Base-by-base conservation (phyloP, 2,113 vertebrate species). In the Erinaceus europaeus region DNA sequence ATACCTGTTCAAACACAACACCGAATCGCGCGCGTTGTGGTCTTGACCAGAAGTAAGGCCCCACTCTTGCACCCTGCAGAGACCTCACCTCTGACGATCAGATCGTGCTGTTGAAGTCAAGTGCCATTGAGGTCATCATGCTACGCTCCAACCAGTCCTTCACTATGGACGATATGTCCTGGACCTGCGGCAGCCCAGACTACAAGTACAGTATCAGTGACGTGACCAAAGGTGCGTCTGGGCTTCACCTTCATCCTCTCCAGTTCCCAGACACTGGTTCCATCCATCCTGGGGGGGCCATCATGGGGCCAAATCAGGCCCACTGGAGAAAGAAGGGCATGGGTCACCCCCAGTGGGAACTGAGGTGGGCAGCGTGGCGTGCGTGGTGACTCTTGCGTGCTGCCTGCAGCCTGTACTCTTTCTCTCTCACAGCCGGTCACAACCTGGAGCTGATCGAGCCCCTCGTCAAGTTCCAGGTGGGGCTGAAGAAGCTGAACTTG, bases 101-200 rank as follows among this genome's bases (percentile, higher is more conserved):
- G 98, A 99, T 99, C 0, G 98, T 98, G n/a, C 96, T 99, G 94
- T 97, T 99, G 27, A 99, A 99, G 94, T 99, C 98, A 71, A 99
- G 99, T 2, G 98, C 98, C 96, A 99, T 99, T 0, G 99, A 99
- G 97, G 98, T 99, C 92, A 99, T 99, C 95, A 99, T 99, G 99
- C 96, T 99, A 79, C 98, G 99, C 67, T 99, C 99, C 29, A 99
- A 99, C 94, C 97, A 99, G 95, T 99, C 98, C 77, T 99, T 99
- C 97, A 98, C 94, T 93, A 92, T 98, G 79, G 98, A 99, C 5
- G 98, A 99, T 94, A 99, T 99, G 99, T 97, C 98, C 42, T 99
- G 99, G 99, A 98, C 97, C 96, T 99, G 99, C 0, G 99, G 99
- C 80, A 97, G 94, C 71, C 97, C 87, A 0, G 98, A 99, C 81